Evolutionary conservation across 2,888 invertebrate species (phyloP).

Genomic region (Pristionchus japonicus): DNA sequence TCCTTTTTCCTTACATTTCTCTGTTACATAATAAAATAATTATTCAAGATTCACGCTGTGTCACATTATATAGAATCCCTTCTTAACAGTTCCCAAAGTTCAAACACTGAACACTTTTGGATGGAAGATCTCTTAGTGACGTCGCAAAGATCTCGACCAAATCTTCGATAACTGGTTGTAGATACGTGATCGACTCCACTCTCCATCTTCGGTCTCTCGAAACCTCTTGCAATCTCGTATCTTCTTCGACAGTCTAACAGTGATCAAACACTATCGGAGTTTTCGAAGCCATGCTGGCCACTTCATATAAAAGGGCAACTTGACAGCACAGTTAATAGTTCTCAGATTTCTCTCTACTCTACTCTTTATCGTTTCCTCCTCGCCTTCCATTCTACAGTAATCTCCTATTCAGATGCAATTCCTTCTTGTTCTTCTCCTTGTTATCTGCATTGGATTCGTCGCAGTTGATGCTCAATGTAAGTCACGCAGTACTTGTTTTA

Average conservation of each 20-base stretch:
- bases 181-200: not conserved
- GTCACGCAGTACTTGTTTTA: not conserved
- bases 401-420: not conserved
- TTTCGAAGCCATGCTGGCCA: not conserved
- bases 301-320: not conserved
- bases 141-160: slow-evolving; percentile 1
- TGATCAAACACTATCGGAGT: not conserved
- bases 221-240: not conserved
- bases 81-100: not conserved
- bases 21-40: not conserved
- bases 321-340: not conserved
- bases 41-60: not conserved
- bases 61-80: not conserved
- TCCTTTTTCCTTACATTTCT: not conserved
- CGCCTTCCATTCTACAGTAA: not conserved
- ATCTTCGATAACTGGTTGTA: not conserved
- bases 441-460: not conserved
- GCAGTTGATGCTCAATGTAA: slow-evolving; percentile 21
- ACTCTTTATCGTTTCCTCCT: not conserved
- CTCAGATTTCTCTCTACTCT: not conserved
- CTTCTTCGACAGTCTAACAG: not conserved
- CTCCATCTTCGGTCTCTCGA: not conserved
- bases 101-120: not conserved
- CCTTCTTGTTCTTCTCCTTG: slow-evolving; percentile 5
- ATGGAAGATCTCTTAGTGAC: not conserved